Percentiles rank a stretch among this genome's conserved stretches.
phyloP scores from a whole-genome alignment of 2,888 invertebrate genomes.

The Digitonthophagus gazella region DNA sequence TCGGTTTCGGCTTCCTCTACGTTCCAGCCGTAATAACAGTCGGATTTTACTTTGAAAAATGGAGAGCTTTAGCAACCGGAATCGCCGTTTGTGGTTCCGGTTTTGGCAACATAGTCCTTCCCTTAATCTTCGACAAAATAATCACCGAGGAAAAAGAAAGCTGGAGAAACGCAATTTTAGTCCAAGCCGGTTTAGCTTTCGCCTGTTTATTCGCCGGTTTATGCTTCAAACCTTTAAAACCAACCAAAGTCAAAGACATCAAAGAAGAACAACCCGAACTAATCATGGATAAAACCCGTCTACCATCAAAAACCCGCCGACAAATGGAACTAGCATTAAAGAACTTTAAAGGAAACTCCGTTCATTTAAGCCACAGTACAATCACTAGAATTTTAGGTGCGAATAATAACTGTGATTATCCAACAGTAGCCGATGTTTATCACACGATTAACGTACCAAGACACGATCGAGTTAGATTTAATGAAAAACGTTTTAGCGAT shows the following conservation, averaged over 20 bases:
- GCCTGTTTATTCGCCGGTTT: slow-evolving; percentile 74
- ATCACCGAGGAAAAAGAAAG: slow-evolving; percentile 61
- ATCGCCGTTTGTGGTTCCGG: slow-evolving; percentile 93
- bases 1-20: slow-evolving; percentile 89
- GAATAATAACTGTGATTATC: slow-evolving; percentile 59
- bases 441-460: slow-evolving; percentile 46
- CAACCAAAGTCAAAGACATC: slow-evolving; percentile 62
- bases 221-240: slow-evolving; percentile 82
- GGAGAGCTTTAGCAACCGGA: slow-evolving; percentile 90
- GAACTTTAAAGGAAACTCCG: slow-evolving; percentile 37
- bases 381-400: slow-evolving; percentile 43
- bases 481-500: slow-evolving; percentile 45
- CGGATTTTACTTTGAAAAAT: slow-evolving; percentile 94
- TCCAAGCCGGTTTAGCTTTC: slow-evolving; percentile 73
- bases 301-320: slow-evolving; percentile 40
- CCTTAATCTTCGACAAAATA: slow-evolving; percentile 68
- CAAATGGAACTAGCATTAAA: slow-evolving; percentile 47
- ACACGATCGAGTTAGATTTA: slow-evolving; percentile 26
- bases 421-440: slow-evolving; percentile 69
- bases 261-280: slow-evolving; percentile 47
- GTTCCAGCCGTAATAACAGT: slow-evolving; percentile 91
- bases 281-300: slow-evolving; percentile 46
- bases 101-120: slow-evolving; percentile 83
- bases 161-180: slow-evolving; percentile 75
- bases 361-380: slow-evolving; percentile 42